Percentiles rank a stretch among this genome's conserved stretches.
Conservation (phyloP, 2,113 vertebrate genomes). For the Aspidoscelis tigris region DNA sequence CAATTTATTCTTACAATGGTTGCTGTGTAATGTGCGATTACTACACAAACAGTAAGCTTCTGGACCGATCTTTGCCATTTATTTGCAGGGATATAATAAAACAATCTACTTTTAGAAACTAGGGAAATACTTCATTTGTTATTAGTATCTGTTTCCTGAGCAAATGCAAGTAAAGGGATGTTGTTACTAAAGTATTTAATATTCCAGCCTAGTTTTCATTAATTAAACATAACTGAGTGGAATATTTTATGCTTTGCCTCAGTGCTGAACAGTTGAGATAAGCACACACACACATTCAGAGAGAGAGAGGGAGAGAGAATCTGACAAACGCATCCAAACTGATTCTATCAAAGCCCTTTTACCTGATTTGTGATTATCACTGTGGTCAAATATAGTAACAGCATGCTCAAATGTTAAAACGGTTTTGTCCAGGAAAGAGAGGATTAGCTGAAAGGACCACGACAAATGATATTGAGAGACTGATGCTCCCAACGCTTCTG, state of each 20-base stretch:
- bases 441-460: not conserved
- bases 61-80: not conserved
- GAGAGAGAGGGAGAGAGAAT: not conserved
- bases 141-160: not conserved
- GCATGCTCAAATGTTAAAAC: not conserved
- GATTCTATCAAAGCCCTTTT: not conserved
- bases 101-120: not conserved
- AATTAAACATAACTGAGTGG: not conserved
- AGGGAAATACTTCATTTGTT: not conserved
- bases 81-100: not conserved
- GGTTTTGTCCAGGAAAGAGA: not conserved
- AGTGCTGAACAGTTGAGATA: not conserved
- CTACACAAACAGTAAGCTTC: not conserved
- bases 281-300: not conserved
- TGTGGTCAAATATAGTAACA: not conserved
- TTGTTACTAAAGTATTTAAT: not conserved
- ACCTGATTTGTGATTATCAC: not conserved
- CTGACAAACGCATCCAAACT: not conserved
- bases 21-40: too few relatives aligned
- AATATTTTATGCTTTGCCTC: slow-evolving; percentile 1
- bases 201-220: not conserved
- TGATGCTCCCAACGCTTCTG: not conserved
- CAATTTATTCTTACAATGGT: too few relatives aligned
- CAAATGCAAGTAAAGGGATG: not conserved
- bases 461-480: slow-evolving; percentile 1